Evolutionary conservation across 2,888 invertebrate genomes (phyloP), one percentile per base, ranked within the genome.

Genomic region (Cenopis cana): DNA sequence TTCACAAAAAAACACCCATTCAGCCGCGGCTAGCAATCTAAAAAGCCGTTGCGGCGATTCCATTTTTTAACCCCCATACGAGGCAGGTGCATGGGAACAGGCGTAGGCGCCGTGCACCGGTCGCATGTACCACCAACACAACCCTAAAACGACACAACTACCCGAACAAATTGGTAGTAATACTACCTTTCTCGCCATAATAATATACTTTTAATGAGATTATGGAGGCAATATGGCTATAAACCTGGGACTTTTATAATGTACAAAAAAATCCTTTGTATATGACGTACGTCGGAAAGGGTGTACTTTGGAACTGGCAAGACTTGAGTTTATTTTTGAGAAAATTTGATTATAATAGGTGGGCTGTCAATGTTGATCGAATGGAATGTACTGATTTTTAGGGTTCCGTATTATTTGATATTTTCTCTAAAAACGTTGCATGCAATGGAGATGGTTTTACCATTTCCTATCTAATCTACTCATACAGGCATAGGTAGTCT

Each of bases 171-270:
- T 61, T 50, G 29, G 29, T 12, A 33, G n/a, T 46, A 29, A 56
- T 56, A 71, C 54, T 50, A 67, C 71, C 38, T 66, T 71, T 49
- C 36, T 50, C 36, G 56, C 38, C 18, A 24, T 6, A 82, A 78
- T 82, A 76, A 78, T 79, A 78, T 81, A 76, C 78, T 80, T 85
- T 87, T 89, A 90, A 90, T 87, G 87, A 83, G 83, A 87, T 87
- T 89, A 88, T 89, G 89, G 89, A 89, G 82, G 87, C 87, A 88
- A 85, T 89, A 89, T 85, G 86, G 85, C 77, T 80, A 85, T 82
- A 77, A 81, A 77, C 76, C 79, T 76, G 38, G 52, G 68, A 75
- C 78, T 74, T 71, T 76, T 81, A 78, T 77, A 74, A 68, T 69
- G 76, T 74, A 78, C 78, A 81, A 72, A 75, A 75, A 62, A 69